Evolutionary conservation across 2,113 vertebrate genomes (phyloP), one percentile per base, ranked within the genome.

Genomic region (Telmatochromis sp.): DNA sequence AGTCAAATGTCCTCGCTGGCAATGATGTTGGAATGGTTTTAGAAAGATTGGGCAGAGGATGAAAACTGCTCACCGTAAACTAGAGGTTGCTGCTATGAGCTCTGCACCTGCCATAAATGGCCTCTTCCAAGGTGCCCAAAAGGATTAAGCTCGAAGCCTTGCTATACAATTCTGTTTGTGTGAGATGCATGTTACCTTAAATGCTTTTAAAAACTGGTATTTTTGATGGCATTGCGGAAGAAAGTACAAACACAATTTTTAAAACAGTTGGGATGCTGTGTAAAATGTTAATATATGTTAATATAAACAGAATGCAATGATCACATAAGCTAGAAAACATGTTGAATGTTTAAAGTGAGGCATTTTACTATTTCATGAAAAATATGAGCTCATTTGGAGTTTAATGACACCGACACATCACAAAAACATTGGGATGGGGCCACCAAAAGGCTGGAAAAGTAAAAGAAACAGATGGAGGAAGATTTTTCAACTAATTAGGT

Each of bases 21-120:
- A 57, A 88, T 81, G 87, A 84, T 83, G 82, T n/a, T 79, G 54
- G 58, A 89, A 85, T 86, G 50, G 80, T 60, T 90, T 68, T 35
- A 81, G 58, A 79, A 55, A 23, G 79, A 68, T 57, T 31, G 45
- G 57, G 47, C 60, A 81, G 80, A 7, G 33, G 37, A 26, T 58
- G 47, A 79, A 55, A 68, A 84, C 21, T 80, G 82, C 63, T 90
- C 65, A 54, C 21, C 57, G 81, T 80, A 58, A 53, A 75, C 84
- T 31, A 26, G 37, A 4, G 12, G 35, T 26, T 60, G 65, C 26
- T 31, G 75, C 12, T 63, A 35, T 53, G 19, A 81, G 79, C 84
- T 28, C 33, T 33, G 23, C 57, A 86, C 79, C 83, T 79, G 81
- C 81, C 6, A 17, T 54, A 63, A 89, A 88, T 83, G 71, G 31